Percentiles rank a stretch among this genome's conserved stretches.
phyloP scores from a whole-genome alignment of 2,888 invertebrate species.

The Cactoblastis cactorum region DNA sequence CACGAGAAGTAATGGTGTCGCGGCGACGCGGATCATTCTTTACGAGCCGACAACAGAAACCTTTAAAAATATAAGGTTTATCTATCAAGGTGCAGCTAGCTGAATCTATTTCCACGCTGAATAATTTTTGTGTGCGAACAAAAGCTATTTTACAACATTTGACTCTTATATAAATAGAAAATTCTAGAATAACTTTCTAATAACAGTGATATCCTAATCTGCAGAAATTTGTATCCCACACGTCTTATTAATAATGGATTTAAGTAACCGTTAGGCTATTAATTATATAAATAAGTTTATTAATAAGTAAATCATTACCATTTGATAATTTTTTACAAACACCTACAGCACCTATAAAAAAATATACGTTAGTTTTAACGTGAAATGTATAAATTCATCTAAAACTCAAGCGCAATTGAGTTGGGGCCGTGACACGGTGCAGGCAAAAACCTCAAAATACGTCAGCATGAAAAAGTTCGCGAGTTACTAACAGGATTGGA shows the following conservation, averaged over 20 bases:
- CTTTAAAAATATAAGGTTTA: conserved; percentile 65
- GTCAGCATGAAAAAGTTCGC: conserved; percentile 18
- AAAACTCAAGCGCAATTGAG: background rate
- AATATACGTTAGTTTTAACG: background rate
- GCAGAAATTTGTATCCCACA: too few species aligned
- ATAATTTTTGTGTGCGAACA: background rate
- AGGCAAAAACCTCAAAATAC: background rate
- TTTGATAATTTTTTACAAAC: too few species aligned
- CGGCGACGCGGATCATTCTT: conserved; percentile 74
- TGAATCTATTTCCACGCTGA: background rate
- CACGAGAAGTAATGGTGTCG: conserved; percentile 69
- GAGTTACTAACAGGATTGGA: conserved; percentile 25
- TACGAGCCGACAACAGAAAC: conserved; percentile 70
- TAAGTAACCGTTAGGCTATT: too few species aligned
- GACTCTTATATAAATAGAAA: too few species aligned
- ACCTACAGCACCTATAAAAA: background rate
- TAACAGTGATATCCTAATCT: too few species aligned
- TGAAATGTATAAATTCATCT: background rate
- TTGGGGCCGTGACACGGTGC: background rate
- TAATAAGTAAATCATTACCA: too few species aligned
- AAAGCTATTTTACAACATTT: too few species aligned
- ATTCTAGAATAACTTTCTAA: too few species aligned
- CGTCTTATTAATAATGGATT: too few species aligned
- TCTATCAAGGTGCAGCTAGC: conserved; percentile 28
- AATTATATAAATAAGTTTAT: too few species aligned